A percentile compares a stretch with the other conserved stretches of the same genome.
phyloP scores from a whole-genome alignment of 2,888 invertebrate species.

The Eurytoma adleriae region DNA sequence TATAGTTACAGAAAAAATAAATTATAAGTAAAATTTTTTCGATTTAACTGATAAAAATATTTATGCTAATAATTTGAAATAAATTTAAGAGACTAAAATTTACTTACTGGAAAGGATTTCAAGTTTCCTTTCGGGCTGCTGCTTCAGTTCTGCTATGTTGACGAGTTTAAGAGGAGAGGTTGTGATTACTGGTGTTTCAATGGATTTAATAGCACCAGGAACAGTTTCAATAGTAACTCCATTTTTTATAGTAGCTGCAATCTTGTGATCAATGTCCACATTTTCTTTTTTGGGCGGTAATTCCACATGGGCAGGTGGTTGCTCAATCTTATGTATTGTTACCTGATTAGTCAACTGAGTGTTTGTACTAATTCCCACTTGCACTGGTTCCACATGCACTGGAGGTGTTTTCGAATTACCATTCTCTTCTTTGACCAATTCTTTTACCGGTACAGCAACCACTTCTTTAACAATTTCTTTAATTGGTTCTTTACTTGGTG shows the following conservation, averaged over 20 bases:
- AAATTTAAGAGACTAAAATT: background rate
- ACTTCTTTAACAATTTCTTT: conserved; percentile 32
- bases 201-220: conserved; percentile 60
- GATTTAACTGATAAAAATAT: too few species aligned
- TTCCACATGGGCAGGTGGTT: conserved; percentile 14
- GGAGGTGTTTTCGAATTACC: conserved; percentile 32
- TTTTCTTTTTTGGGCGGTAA: conserved; percentile 39
- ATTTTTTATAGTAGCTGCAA: conserved; percentile 35
- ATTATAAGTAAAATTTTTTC: too few species aligned
- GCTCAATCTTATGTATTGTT: conserved; percentile 33
- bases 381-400: conserved; percentile 6
- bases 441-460: conserved; percentile 60
- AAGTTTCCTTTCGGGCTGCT: conserved; percentile 61
- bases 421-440: conserved; percentile 56
- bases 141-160: conserved; percentile 66
- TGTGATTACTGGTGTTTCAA: conserved; percentile 72
- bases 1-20: too few species aligned
- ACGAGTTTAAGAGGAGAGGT: conserved; percentile 70
- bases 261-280: conserved; percentile 39
- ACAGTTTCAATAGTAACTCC: conserved; percentile 37
- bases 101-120: conserved; percentile 40
- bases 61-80: too few species aligned
- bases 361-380: background rate
- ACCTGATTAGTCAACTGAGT: conserved; percentile 15
- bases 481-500: conserved; percentile 56